Conservation (phyloP, 2,888 invertebrate species). For the Morpho achilles region DNA sequence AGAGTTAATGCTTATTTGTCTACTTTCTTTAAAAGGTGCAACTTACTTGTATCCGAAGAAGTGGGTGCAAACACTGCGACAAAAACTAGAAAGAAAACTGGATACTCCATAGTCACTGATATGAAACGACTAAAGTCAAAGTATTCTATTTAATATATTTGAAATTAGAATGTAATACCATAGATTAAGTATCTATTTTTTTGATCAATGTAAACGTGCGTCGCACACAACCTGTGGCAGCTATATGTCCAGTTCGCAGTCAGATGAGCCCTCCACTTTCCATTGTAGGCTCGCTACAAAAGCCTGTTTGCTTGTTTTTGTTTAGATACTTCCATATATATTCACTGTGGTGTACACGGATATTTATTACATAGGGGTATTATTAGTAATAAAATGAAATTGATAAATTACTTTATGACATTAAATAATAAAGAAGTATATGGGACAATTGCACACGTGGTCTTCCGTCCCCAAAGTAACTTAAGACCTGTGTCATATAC, state of each 20-base stretch:
- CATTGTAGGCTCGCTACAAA: constrained; percentile 35
- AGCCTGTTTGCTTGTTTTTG: constrained; percentile 26
- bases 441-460: too few relatives aligned
- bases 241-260: constrained; percentile 46
- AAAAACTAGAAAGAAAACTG: constrained; percentile 52
- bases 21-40: constrained; percentile 54
- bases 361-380: too few relatives aligned
- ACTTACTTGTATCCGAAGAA: constrained; percentile 67
- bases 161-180: constrained; percentile 23
- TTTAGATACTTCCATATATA: constrained; percentile 8
- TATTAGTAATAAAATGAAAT: background rate
- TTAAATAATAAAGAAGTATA: background rate
- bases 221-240: constrained; percentile 47
- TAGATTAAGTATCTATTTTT: constrained; percentile 22
- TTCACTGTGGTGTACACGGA: background rate
- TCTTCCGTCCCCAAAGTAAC: background rate
- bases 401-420: background rate
- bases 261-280: constrained; percentile 43
- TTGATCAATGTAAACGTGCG: constrained; percentile 44
- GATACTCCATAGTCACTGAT: constrained; percentile 49
- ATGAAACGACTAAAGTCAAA: constrained; percentile 4
- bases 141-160: constrained; percentile 6
- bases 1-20: constrained; percentile 39
- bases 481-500: too few relatives aligned
- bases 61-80: constrained; percentile 50